Evolutionary conservation across 2,888 invertebrate genomes (phyloP), one percentile per base, ranked within the genome.

Genomic region (Coelopa pilipes): DNA sequence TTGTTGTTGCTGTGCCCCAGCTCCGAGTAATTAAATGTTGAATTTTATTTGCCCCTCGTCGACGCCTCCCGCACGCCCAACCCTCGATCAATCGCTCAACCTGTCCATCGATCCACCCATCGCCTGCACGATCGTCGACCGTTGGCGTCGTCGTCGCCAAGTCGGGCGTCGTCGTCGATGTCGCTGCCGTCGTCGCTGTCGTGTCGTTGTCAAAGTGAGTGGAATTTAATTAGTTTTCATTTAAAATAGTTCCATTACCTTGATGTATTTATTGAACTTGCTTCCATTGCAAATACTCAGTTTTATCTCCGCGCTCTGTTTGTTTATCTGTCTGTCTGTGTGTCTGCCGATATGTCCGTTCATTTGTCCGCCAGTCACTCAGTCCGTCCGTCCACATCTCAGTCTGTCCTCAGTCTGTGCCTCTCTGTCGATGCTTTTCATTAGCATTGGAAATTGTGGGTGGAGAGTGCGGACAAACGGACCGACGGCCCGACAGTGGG

Each of bases 1-100:
- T 2, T 11, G 21, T 17, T 69, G 46, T 59, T 21, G 19, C 46
- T 19, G 46, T 57, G 19, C 15, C 46, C 17, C 45, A 69, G 13
- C 34, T 57, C 46, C 17, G 69, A 69, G 57, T 69, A 69, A 69
- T 69, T 69, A 46, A 69, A 68, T 57, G n/a, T 34, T 45, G 46
- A n/a, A 34, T 46, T 69, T 69, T 19, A 46, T 57, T 46, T 21
- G 46, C 19, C 7, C 47, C 1, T 12, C 17, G 5, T n/a, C 12
- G 10, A 46, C 11, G 17, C 63, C n/a, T 60, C 13, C 34, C 34
- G 21, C 46, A 34, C 55, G n/a, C n/a, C n/a, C 9, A 19, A 9
- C n/a, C n/a, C 9, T 9, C 13, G 12, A 13, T 34, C 7, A 2
- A 34, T 7, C 34, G 34, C 2, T 34, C 34, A 34, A 34, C 7